Evolutionary conservation across 92 coral and sea anemone species (phyloP).

Genomic region (Paramuricea clavata): DNA sequence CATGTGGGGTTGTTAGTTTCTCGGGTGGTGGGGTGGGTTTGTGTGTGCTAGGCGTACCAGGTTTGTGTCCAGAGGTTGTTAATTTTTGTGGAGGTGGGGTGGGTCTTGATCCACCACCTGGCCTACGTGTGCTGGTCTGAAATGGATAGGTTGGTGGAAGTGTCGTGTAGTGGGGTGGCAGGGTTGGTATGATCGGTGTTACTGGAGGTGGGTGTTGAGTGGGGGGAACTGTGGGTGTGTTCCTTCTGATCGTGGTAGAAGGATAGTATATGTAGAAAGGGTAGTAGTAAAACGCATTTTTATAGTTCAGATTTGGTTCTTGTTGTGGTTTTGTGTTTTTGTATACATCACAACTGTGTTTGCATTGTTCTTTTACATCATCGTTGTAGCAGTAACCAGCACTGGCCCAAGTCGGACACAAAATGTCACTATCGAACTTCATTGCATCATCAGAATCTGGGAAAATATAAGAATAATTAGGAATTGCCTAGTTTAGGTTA

Average conservation of each 20-base stretch:
- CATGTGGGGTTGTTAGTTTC: background rate
- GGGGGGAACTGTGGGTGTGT: slow-evolving; percentile 22
- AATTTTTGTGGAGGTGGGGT: background rate
- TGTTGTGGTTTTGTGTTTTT: background rate
- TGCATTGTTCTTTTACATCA: slow-evolving; percentile 3
- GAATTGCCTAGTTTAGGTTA: background rate
- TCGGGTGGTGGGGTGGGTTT: background rate
- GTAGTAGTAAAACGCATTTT: background rate
- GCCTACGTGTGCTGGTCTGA: background rate
- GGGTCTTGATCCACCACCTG: background rate
- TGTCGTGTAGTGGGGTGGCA: slow-evolving; percentile 15
- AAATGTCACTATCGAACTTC: slow-evolving; percentile 14
- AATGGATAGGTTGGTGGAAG: background rate
- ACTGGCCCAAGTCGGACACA: slow-evolving; percentile 35
- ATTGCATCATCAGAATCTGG: background rate
- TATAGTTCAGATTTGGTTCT: background rate
- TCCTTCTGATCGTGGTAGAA: background rate
- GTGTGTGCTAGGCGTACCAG: background rate
- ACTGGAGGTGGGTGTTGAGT: background rate
- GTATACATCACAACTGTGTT: slow-evolving; percentile 32
- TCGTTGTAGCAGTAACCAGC: slow-evolving; percentile 28
- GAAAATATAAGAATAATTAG: background rate
- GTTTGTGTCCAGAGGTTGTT: background rate
- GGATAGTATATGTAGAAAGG: slow-evolving; percentile 21
- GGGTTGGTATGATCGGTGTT: slow-evolving; percentile 30